phyloP scores from a whole-genome alignment of 2,888 invertebrate species.

The Amphipoea oculea region DNA sequence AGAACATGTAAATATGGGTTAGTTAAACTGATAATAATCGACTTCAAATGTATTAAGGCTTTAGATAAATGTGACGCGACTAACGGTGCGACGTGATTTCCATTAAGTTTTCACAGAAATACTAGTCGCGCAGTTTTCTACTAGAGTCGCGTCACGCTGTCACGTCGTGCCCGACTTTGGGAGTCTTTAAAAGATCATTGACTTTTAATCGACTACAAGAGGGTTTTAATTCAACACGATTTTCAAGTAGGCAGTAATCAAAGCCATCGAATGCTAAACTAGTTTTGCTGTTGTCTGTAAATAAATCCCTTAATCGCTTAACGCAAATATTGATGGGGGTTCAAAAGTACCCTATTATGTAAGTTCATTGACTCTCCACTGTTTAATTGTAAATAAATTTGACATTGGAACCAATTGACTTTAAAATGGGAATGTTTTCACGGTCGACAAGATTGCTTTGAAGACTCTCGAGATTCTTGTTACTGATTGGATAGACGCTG shows the following conservation, averaged over 20 bases:
- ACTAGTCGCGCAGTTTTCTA: too few relatives aligned
- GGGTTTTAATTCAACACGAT: not conserved
- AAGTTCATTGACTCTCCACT: conserved; percentile 23
- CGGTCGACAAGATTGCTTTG: conserved; percentile 9
- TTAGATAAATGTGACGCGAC: not conserved
- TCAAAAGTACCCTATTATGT: conserved; percentile 16
- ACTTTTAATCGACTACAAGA: not conserved
- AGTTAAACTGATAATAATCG: not conserved
- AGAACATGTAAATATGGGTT: too few relatives aligned
- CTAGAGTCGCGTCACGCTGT: too few relatives aligned
- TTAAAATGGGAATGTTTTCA: conserved; percentile 20
- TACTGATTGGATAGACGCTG: conserved; percentile 12
- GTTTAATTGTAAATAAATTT: conserved; percentile 25
- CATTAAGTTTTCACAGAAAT: too few relatives aligned
- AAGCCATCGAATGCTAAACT: not conserved
- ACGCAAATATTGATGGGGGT: conserved; percentile 3
- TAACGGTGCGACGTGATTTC: not conserved
- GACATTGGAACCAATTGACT: conserved; percentile 22
- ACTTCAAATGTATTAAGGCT: not conserved
- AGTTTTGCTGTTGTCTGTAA: not conserved
- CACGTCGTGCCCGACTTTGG: too few relatives aligned
- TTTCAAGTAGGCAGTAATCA: not conserved
- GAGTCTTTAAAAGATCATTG: not conserved
- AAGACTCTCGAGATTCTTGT: not conserved
- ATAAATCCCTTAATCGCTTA: conserved; percentile 13